Evolutionary conservation across 2,113 vertebrate genomes (phyloP).

Genomic region (Balaenoptera acutorostrata): DNA sequence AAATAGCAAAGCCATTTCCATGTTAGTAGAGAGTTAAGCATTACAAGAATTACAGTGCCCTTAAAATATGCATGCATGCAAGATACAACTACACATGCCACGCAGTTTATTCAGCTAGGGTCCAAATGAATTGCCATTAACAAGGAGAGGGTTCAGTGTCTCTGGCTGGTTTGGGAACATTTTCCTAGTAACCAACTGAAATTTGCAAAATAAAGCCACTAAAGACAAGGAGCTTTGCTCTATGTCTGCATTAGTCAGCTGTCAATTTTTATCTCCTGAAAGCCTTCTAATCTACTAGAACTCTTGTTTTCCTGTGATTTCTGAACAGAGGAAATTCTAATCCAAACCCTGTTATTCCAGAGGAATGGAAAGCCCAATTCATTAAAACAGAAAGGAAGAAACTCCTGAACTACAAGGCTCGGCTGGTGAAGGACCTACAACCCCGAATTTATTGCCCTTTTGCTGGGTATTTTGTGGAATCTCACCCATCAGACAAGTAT

Average conservation of each 20-base stretch:
- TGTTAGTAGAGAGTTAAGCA: neutral
- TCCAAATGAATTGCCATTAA: neutral
- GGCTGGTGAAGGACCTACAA: slow-evolving; percentile 80
- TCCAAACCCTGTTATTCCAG: slow-evolving; percentile 66
- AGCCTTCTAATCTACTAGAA: neutral
- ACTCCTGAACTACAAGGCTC: slow-evolving; percentile 85
- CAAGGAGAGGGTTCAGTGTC: neutral
- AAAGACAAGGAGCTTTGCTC: neutral
- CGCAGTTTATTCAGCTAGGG: neutral
- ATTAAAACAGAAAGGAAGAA: slow-evolving; percentile 86
- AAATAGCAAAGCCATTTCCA: neutral
- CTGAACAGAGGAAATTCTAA: neutral
- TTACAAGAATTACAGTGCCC: neutral
- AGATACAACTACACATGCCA: fast-evolving
- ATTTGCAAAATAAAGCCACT: neutral
- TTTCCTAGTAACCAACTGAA: neutral
- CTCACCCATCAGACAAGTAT: slow-evolving; percentile 88
- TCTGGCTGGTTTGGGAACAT: neutral
- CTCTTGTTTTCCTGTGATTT: neutral
- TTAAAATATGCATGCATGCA: neutral
- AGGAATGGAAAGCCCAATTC: slow-evolving; percentile 81
- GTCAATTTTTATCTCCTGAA: neutral
- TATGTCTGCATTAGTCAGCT: neutral
- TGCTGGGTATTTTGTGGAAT: slow-evolving; percentile 87
- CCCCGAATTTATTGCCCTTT: slow-evolving; percentile 84